Conservation (phyloP, 2,888 invertebrate species). For the Hymenopus coronatus region DNA sequence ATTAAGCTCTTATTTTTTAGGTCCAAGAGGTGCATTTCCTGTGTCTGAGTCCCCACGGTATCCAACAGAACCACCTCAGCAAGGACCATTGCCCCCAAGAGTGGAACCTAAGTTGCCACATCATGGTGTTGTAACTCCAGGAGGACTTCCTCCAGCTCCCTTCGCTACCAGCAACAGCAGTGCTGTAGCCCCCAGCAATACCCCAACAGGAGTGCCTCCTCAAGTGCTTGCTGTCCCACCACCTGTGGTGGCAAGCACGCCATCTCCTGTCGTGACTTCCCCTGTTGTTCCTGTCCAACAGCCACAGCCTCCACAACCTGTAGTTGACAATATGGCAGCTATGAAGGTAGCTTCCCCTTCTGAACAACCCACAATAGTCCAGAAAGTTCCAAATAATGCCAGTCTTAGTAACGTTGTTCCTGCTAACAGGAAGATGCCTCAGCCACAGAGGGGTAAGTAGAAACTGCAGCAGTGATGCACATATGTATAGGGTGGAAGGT, state of each 20-base stretch:
- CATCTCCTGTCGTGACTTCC: not conserved
- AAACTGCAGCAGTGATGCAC: too few relatives aligned
- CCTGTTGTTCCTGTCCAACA: slow-evolving; percentile 20
- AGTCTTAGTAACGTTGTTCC: not conserved
- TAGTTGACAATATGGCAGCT: not conserved
- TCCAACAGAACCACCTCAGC: slow-evolving; percentile 7
- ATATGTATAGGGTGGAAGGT: too few relatives aligned
- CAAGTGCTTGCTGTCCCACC: slow-evolving; percentile 1
- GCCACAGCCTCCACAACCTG: slow-evolving; percentile 31
- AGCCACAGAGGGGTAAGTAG: not conserved
- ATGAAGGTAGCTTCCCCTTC: slow-evolving; percentile 21
- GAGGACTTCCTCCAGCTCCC: slow-evolving; percentile 26
- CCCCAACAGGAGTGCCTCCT: slow-evolving; percentile 6
- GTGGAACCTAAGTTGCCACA: slow-evolving; percentile 6
- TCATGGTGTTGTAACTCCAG: not conserved
- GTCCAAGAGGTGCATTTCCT: slow-evolving; percentile 11
- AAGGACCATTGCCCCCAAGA: slow-evolving; percentile 14
- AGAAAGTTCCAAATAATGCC: not conserved
- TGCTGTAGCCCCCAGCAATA: not conserved
- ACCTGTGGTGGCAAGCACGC: not conserved
- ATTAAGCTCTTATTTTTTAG: not conserved
- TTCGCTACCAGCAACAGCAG: slow-evolving; percentile 14
- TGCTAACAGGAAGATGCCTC: not conserved
- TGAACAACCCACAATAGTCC: slow-evolving; percentile 33
- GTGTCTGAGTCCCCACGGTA: slow-evolving; percentile 17